phyloP scores from a whole-genome alignment of 2,113 vertebrate genomes.

The Todiramphus chloris region DNA sequence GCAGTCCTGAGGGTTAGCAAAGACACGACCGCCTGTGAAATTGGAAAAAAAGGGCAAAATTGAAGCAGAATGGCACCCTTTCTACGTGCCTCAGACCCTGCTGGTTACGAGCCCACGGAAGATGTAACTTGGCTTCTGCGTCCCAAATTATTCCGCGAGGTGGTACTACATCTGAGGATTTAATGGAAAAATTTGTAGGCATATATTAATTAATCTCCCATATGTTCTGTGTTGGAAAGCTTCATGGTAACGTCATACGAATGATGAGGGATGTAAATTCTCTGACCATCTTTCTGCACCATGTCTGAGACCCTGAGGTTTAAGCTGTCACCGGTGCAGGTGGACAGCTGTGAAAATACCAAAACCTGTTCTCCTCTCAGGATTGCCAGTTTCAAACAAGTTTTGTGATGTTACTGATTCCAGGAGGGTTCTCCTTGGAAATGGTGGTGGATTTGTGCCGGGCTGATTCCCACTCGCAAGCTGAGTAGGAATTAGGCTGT shows the following conservation, averaged over 20 bases:
- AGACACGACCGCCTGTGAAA: conserved; percentile 86
- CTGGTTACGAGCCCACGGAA: background rate
- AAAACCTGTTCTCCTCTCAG: background rate
- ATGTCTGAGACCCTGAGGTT: background rate
- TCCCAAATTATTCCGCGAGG: rapidly evolving
- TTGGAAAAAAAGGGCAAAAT: background rate
- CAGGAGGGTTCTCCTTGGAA: background rate
- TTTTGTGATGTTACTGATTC: background rate
- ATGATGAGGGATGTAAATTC: background rate
- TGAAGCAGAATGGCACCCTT: background rate
- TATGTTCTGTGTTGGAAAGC: background rate
- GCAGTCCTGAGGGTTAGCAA: conserved; percentile 94
- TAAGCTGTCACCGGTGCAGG: background rate
- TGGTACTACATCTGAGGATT: background rate
- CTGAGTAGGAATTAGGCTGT: background rate
- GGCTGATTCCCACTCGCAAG: background rate
- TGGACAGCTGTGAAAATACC: conserved; percentile 25
- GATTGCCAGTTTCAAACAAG: background rate
- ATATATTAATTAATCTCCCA: background rate
- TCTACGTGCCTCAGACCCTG: rapidly evolving
- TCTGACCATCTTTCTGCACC: background rate
- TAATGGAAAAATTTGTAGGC: background rate
- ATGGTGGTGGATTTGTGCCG: background rate
- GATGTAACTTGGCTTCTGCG: background rate
- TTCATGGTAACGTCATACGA: background rate